Evolutionary conservation across 1,140 invertebrate genomes (phyloP).

Genomic region (Sitobion miscanthi): DNA sequence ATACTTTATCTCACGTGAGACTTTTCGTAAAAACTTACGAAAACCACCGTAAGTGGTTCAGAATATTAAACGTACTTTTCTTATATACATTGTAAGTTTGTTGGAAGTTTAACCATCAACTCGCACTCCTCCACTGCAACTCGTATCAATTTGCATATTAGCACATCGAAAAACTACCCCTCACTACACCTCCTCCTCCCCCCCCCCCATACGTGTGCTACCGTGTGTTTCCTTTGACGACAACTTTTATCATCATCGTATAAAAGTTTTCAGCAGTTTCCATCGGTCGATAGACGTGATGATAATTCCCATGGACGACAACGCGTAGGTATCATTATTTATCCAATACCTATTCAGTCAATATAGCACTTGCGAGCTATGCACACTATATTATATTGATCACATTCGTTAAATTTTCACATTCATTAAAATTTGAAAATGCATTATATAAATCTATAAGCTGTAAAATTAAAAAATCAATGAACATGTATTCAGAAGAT

Average conservation of each 20-base stretch:
- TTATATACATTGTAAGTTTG: slow-evolving; percentile 55
- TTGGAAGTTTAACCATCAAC: slow-evolving; percentile 50
- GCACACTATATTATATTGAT: neutral
- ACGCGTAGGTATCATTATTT: neutral
- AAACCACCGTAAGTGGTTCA: slow-evolving; percentile 45
- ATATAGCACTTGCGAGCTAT: neutral
- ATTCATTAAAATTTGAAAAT: neutral
- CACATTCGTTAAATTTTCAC: neutral
- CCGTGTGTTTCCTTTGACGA: slow-evolving; percentile 52
- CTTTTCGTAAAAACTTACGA: slow-evolving; percentile 48
- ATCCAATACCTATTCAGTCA: neutral
- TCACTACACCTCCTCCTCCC: neutral
- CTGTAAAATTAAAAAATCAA: too few species aligned
- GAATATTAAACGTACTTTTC: slow-evolving; percentile 55
- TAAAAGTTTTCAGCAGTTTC: slow-evolving; percentile 41
- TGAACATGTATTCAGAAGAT: neutral
- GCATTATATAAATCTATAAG: too few species aligned
- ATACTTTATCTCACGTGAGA: slow-evolving; percentile 42
- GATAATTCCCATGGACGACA: slow-evolving; percentile 27
- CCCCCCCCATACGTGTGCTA: neutral
- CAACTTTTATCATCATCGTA: slow-evolving; percentile 41
- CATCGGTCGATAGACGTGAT: neutral
- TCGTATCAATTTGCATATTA: slow-evolving; percentile 55
- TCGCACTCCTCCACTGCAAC: neutral
- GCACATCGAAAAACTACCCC: slow-evolving; percentile 41